Conservation (phyloP, 2,888 invertebrate species). For the Agonopterix heracliana region DNA sequence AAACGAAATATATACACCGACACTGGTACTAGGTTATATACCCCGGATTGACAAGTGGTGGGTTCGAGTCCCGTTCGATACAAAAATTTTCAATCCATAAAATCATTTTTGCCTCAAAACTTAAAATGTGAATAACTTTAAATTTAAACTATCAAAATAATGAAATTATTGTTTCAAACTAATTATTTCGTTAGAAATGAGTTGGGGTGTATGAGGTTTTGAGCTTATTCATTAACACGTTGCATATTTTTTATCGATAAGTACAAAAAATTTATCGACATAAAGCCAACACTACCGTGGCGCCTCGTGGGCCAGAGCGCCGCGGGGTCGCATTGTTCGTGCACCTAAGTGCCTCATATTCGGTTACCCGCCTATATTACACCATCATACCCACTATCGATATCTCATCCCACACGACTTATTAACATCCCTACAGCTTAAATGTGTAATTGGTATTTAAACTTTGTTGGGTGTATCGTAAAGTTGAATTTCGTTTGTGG, state of each 20-base stretch:
- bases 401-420: slow-evolving; percentile 28
- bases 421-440: slow-evolving; percentile 35
- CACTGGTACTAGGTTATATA: too few species aligned
- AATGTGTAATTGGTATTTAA: rapidly evolving
- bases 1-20: too few species aligned
- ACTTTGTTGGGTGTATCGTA: slow-evolving; percentile 6
- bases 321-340: slow-evolving; percentile 66
- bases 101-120: too few species aligned
- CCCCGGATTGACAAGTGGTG: too few species aligned
- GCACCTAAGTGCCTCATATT: slow-evolving; percentile 71
- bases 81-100: too few species aligned
- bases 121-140: too few species aligned
- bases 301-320: slow-evolving; percentile 57
- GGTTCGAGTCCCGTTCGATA: too few species aligned
- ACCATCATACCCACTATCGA: slow-evolving; percentile 60
- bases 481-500: slow-evolving; percentile 19
- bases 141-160: too few species aligned
- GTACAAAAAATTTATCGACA: slow-evolving; percentile 9
- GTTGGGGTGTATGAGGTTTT: too few species aligned
- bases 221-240: too few species aligned
- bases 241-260: slow-evolving; percentile 14
- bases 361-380: slow-evolving; percentile 66
- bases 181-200: too few species aligned
- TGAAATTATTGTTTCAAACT: too few species aligned
- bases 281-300: slow-evolving; percentile 44